Evolutionary conservation across 2,888 invertebrate genomes (phyloP), one percentile per base, ranked within the genome.

Genomic region (Dynastes hyllus): DNA sequence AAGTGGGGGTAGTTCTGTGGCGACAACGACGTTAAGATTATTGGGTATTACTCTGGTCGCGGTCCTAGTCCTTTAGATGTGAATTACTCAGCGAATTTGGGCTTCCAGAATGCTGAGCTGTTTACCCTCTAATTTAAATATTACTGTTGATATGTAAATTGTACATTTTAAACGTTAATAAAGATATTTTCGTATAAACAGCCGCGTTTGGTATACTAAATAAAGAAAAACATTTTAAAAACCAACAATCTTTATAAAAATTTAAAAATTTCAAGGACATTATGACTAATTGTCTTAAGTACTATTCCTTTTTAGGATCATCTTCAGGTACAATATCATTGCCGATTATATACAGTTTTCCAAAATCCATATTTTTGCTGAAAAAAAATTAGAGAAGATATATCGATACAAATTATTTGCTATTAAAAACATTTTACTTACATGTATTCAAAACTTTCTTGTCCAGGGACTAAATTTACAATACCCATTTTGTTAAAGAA

Each of bases 401-500:
- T 50, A 58, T 58, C 58, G 8, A 16, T 2, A 8, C 22, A 58
- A 58, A n/a, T 22, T 22, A 58, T 58, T 58, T 16, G 8, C 13
- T 53, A 61, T 9, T 61, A 9, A 61, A 16, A 61, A 58, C 58
- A 16, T 9, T 29, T 9, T 29, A 32, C 78, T 65, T 78, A 78
- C 78, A 78, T 65, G 50, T 66, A n/a, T n/a, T 78, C 32, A 27
- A 78, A 78, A 8, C 22, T 53, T 61, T 65, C 73, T 2, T 78
- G 50, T 8, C 73, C 29, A 2, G 71, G 71, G 37, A 73, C 78
- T 40, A 80, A 58, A 37, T 55, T 61, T 51, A 40, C 40, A 29
- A 80, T 58, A 16, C 73, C 80, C 58, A 77, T 37, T 69, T 80
- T 77, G 16, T 80, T 53, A 29, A 80, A 77, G 22, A 80, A 80